phyloP scores from a whole-genome alignment of 2,888 invertebrate species.

The Patella caerulea region DNA sequence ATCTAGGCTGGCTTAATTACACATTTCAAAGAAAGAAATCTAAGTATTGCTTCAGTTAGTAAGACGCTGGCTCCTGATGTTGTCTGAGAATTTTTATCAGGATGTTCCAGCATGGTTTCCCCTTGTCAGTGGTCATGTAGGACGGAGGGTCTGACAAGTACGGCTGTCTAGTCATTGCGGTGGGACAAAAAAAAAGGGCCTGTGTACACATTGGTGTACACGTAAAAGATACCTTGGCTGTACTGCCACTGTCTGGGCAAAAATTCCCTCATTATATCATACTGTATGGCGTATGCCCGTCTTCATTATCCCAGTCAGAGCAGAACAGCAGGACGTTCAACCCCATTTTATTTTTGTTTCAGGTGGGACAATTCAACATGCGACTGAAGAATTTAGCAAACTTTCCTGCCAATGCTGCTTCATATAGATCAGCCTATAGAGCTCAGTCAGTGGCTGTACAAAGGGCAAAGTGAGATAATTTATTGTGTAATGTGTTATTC shows the following conservation, averaged over 20 bases:
- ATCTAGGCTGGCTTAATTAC: neutral
- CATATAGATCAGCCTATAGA: conserved; percentile 68
- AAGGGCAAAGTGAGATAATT: conserved; percentile 65
- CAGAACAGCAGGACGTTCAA: neutral
- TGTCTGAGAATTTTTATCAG: too few relatives aligned
- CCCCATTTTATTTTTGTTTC: conserved; percentile 28
- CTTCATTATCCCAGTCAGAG: too few relatives aligned
- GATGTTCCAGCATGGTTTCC: too few relatives aligned
- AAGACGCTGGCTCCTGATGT: too few relatives aligned
- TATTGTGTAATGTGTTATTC: neutral
- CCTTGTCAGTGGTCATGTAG: too few relatives aligned
- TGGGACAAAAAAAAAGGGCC: neutral
- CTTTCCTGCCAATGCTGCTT: conserved; percentile 71
- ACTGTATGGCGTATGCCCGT: too few relatives aligned
- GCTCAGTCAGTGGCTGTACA: conserved; percentile 70
- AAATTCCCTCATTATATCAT: too few relatives aligned
- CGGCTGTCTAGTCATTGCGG: neutral
- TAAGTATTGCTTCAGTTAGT: neutral
- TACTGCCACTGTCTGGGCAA: too few relatives aligned
- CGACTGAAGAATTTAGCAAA: conserved; percentile 82
- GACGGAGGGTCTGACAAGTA: too few relatives aligned
- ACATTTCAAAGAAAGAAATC: neutral
- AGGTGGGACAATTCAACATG: conserved; percentile 77
- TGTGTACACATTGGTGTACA: too few relatives aligned
- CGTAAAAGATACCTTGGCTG: too few relatives aligned